Evolutionary conservation across 2,113 vertebrate genomes (phyloP).

Genomic region (Pitta sordida): DNA sequence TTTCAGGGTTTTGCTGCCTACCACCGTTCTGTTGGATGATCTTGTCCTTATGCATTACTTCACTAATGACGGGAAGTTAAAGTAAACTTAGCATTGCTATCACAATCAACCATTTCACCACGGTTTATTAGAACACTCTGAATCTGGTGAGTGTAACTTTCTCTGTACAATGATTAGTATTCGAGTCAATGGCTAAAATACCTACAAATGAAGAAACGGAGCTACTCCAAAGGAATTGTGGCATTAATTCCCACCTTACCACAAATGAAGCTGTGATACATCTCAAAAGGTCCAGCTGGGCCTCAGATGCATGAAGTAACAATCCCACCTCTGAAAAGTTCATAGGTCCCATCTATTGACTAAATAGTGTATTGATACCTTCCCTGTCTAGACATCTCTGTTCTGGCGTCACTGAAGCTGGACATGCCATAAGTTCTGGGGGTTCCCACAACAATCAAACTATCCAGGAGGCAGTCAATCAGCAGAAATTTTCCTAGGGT

Average conservation of each 20-base stretch:
- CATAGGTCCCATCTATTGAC: not conserved
- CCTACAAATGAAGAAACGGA: not conserved
- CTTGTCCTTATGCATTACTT: not conserved
- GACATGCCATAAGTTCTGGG: not conserved
- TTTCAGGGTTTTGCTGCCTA: not conserved
- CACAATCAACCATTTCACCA: not conserved
- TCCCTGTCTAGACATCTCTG: not conserved
- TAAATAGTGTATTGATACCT: not conserved
- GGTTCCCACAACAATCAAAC: not conserved
- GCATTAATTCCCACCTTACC: not conserved
- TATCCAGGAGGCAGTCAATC: not conserved
- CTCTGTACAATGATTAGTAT: not conserved
- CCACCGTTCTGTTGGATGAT: not conserved
- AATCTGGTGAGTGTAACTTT: not conserved
- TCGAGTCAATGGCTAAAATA: not conserved
- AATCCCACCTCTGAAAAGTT: not conserved
- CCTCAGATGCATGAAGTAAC: not conserved
- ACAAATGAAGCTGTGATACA: not conserved
- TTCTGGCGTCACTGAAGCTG: not conserved
- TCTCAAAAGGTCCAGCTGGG: not conserved
- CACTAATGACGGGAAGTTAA: not conserved
- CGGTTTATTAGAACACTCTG: not conserved
- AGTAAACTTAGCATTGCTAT: not conserved
- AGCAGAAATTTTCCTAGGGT: not conserved
- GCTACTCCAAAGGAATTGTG: not conserved